Conservation (phyloP, 2,113 vertebrate species). For the Gallinago paraguaiae region DNA sequence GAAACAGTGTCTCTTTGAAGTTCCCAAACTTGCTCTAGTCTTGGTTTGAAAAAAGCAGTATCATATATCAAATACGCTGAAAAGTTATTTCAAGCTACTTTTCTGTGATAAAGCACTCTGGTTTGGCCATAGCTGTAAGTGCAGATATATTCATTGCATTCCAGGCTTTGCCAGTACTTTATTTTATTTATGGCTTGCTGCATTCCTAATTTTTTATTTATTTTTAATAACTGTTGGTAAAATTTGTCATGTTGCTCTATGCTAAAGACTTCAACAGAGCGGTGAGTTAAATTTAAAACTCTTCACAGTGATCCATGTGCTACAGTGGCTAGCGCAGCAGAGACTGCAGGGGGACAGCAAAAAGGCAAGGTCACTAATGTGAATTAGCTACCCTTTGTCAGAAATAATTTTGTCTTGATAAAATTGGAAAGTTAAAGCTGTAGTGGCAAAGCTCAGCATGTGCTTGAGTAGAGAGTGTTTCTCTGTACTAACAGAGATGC, state of each 20-base stretch:
- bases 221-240: constrained; percentile 31
- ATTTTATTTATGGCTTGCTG: constrained; percentile 41
- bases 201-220: neutral
- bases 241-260: neutral
- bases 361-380: neutral
- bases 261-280: neutral
- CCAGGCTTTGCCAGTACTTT: neutral
- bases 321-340: neutral
- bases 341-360: neutral
- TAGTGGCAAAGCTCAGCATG: neutral
- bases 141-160: constrained; percentile 22
- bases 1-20: constrained; percentile 47
- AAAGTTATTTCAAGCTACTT: constrained; percentile 54
- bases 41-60: constrained; percentile 35
- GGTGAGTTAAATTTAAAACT: neutral
- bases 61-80: constrained; percentile 27
- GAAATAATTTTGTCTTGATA: neutral
- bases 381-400: constrained; percentile 9
- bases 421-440: neutral
- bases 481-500: neutral
- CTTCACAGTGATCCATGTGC: neutral
- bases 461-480: neutral
- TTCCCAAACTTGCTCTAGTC: constrained; percentile 25
- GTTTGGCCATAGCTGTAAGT: neutral
- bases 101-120: constrained; percentile 37